Base-by-base conservation (phyloP, 1,140 invertebrate species). In the Meloidogyne floridensis region DNA sequence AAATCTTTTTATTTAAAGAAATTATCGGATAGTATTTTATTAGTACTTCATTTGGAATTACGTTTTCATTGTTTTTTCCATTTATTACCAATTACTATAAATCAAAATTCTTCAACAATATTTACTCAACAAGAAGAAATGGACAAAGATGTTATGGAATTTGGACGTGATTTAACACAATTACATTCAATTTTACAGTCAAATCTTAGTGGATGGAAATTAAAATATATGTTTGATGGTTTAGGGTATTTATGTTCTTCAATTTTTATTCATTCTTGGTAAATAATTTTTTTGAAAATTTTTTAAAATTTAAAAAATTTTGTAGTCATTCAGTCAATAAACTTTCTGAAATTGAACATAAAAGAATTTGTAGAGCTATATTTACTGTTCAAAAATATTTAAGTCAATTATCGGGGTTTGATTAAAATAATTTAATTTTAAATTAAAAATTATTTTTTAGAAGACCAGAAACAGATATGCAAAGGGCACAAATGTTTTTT, bases 21-120 rank as follows among this genome's bases (percentile, higher is more conserved):
- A 71, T 71, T 97, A 71, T 93, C 95, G 0, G 94, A 97, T 87
- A 96, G 94, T 56, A 96, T 95, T 90, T 92, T 98, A 59, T 90
- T 98, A 18, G 93, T 97, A 51, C 90, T 98, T 43, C 96, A 98
- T 92, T 92, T 98, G 84, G 96, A 98, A 54, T 42, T 95, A 72
- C 93, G 96, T 81, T 95, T 97, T 53, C 95, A 97, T 88, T 97
- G 95, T 90, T 97, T 97, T 91, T 95, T 95, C 90, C 96, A 96
- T 91, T 91, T 98, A 69, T 90, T 94, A 72, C 93, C 94, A 3
- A 91, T 94, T 71, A 92, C 93, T n/a, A 92, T 93, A 86, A 92
- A 69, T 13, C 43, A 70, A 32, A 76, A 65, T 53, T 15, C 72
- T 32, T 53, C 54, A 32, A 70, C 72, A 80, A 54, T 72, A 75